Conservation (phyloP, 2,113 vertebrate species). For the Taurulus bubalis region DNA sequence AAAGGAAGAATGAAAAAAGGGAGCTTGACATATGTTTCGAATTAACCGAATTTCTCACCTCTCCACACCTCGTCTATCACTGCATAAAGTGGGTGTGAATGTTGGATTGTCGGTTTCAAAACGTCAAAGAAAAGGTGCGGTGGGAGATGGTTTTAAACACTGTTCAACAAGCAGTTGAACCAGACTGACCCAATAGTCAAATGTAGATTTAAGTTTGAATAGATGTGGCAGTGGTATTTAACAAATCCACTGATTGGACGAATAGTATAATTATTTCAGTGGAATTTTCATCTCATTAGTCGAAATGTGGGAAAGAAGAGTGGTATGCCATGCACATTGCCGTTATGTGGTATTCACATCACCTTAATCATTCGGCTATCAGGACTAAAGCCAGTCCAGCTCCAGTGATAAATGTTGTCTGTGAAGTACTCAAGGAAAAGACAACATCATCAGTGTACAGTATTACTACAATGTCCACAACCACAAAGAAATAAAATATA, state of each 20-base stretch:
- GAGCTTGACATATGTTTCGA: background rate
- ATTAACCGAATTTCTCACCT: background rate
- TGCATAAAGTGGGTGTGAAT: background rate
- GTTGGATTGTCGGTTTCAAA: background rate
- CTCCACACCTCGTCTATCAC: background rate
- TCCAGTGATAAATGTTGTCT: constrained; percentile 30
- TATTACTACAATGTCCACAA: background rate
- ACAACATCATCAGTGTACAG: constrained; percentile 3
- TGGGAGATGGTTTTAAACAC: background rate
- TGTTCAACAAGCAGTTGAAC: background rate
- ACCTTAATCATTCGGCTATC: background rate
- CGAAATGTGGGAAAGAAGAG: background rate
- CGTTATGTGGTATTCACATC: too few relatives aligned
- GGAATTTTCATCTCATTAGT: background rate
- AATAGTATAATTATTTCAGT: background rate
- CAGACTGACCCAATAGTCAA: background rate
- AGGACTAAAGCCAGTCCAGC: background rate
- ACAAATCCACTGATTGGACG: background rate
- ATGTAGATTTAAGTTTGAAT: background rate
- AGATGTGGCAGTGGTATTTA: background rate
- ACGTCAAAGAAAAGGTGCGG: background rate
- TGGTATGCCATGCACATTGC: background rate
- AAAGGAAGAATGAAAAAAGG: background rate
- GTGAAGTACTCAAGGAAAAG: constrained; percentile 15
- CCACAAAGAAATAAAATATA: background rate